Evolutionary conservation across 2,888 invertebrate genomes (phyloP), one percentile per base, ranked within the genome.

Genomic region (Harpagoxenus sublaevis): DNA sequence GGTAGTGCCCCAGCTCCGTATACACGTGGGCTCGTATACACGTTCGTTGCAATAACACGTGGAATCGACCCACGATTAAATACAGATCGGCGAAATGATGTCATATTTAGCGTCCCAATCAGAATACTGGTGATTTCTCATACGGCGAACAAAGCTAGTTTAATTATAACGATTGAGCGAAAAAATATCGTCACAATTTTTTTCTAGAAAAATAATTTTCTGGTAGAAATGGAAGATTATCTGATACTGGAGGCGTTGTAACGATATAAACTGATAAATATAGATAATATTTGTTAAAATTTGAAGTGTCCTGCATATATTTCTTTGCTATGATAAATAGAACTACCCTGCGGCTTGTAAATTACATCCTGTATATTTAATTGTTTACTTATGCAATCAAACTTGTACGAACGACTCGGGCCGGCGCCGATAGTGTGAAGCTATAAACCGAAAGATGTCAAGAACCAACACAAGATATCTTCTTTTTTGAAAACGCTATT

Each of bases 371-470:
- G 6, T 35, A 42, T 18, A 31, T 45, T 23, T 23, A 23, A 23
- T 23, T 23, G 23, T 23, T 23, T 89, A 88, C 87, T 88, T 86
- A 85, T 88, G 74, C 89, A 92, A 92, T 91, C 87, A 92, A 90
- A 85, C 5, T 3, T 28, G 8, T 87, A 81, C 63, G 73, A 85
- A 86, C 88, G 84, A 87, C 87, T 90, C 84, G 87, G 78, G 77
- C 86, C 10, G n/a, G 8, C 9, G 63, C 60, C 23, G 39, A 70
- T 62, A 42, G 6, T 35, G 6, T 35, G 35, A 70, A 74, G 28
- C 12, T 42, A 48, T 62, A 53, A 70, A 51, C 31, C 66, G 48
- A 84, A 53, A 75, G 68, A 84, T 77, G 65, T 1, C 66, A 71
- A 53, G 84, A 70, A 74, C 63, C 53, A 82, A 89, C 85, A 79